Evolutionary conservation across 2,113 vertebrate species (phyloP), one percentile per base, ranked within the genome.

Genomic region (Hylia prasina): DNA sequence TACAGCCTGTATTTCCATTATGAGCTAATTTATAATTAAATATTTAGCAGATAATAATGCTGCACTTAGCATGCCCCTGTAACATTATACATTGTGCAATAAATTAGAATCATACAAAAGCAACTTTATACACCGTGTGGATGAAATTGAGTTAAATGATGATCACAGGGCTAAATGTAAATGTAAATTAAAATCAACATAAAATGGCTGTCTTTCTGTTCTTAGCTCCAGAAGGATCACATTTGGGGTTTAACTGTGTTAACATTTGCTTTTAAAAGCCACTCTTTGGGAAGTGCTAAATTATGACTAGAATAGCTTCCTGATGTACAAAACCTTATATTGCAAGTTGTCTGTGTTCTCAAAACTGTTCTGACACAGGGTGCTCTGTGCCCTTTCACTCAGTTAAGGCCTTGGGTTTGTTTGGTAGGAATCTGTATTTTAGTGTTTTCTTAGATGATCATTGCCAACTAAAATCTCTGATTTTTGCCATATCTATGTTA

Each of bases 301-400:
- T 71, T 76, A 35, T 33, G 47, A 5, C 61, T 82, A 61, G 78
- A 90, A 66, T 31, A 79, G 15, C 27, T 56, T 92, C 15, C 70
- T 65, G 27, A 44, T 44, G 7, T 56, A 21, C 16, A 60, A 0
- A 24, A 56, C 14, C 13, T 58, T 72, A 6, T 16, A 47, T 22
- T 68, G 9, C 35, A 60, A 47, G 28, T 21, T 82, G n/a, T 5
- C n/a, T n/a, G 16, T 87, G 69, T 61, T 58, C 42, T 76, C 30
- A 18, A 73, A 70, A 65, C 39, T 24, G 0, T 0, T 39, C 44
- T 90, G 35, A 9, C 16, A 28, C 23, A 8, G 16, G 22, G 2
- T 76, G 22, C 33, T 47, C 10, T 70, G 35, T 63, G 54, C 56
- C 24, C 23, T 85, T 91, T 82, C n/a, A 22, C 17, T 53, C 12